These are phyloP conservation scores for Parotia lawesii DNA, from an alignment of 2,113 vertebrate species.

Conservation along the genomic window DNA sequence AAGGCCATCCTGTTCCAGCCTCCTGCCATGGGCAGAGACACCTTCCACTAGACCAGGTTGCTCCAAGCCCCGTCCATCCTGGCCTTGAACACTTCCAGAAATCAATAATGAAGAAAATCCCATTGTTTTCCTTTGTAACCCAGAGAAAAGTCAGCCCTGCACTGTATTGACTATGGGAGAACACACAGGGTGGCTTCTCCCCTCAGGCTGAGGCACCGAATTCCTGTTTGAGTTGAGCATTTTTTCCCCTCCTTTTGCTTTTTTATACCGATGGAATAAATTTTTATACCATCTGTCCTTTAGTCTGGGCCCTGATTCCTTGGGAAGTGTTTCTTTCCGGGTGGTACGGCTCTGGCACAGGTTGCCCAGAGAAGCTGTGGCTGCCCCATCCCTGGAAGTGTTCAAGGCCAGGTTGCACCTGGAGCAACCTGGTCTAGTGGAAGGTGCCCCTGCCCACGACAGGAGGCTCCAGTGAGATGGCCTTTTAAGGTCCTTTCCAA, in stretches of 20 bases:
- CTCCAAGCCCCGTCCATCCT: fast-evolving
- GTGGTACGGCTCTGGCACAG: fast-evolving
- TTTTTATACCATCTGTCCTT: neutral
- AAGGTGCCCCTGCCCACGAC: neutral
- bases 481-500: neutral
- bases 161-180: fast-evolving
- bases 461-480: neutral
- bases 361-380: neutral
- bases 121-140: neutral
- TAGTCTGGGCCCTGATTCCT: neutral
- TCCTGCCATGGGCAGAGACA: neutral
- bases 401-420: neutral
- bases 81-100: neutral
- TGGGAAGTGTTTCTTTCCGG: neutral
- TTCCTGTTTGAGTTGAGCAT: fast-evolving
- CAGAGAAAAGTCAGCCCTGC: neutral
- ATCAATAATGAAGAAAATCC: neutral
- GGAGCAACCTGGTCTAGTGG: fast-evolving
- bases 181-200: fast-evolving
- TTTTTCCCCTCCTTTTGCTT: neutral
- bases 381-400: neutral
- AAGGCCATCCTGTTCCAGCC: neutral
- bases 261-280: neutral
- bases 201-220: neutral
- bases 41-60: neutral